Percentiles rank a stretch among this genome's conserved stretches.
Evolutionary conservation across 2,888 invertebrate genomes (phyloP).

Genomic region (Dyspetes luteomarginatus): DNA sequence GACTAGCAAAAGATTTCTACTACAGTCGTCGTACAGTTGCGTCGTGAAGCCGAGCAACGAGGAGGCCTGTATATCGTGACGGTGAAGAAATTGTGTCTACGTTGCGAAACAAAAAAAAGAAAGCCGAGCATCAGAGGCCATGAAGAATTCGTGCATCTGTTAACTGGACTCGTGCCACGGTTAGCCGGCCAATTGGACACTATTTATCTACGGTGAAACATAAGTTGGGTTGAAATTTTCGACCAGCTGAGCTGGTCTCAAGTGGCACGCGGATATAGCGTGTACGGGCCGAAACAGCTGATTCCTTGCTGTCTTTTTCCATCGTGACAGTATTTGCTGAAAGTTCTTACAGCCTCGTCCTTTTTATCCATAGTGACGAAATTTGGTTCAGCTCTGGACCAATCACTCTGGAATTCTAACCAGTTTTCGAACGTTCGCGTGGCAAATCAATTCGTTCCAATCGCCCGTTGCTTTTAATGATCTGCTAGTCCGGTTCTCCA

Average conservation of each 20-base stretch:
- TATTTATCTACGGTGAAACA: background rate
- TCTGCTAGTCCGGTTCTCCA: conserved; percentile 4
- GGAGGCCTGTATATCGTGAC: background rate
- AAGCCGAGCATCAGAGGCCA: conserved; percentile 46
- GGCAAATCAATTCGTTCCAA: conserved; percentile 34
- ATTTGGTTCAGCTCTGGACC: conserved; percentile 8
- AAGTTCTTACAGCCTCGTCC: conserved; percentile 13
- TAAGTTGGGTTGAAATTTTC: background rate
- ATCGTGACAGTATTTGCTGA: conserved; percentile 18
- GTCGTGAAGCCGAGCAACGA: background rate
- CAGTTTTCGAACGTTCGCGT: conserved; percentile 39
- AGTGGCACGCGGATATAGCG: conserved; percentile 64
- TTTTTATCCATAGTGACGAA: conserved; percentile 16
- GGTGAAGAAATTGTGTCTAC: conserved; percentile 18
- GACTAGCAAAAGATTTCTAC: conserved; percentile 49
- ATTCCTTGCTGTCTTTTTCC: conserved; percentile 53
- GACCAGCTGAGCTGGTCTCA: conserved; percentile 56
- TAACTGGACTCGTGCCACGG: too few species aligned
- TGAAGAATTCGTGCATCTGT: too few species aligned
- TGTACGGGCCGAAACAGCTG: conserved; percentile 63
- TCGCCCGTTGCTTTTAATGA: conserved; percentile 39
- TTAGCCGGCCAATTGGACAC: too few species aligned
- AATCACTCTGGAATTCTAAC: conserved; percentile 17
- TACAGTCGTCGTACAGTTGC: conserved; percentile 9
- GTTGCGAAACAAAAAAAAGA: conserved; percentile 16